Evolutionary conservation across 1,140 invertebrate genomes (phyloP).

Genomic region (Platorchestia sp.): DNA sequence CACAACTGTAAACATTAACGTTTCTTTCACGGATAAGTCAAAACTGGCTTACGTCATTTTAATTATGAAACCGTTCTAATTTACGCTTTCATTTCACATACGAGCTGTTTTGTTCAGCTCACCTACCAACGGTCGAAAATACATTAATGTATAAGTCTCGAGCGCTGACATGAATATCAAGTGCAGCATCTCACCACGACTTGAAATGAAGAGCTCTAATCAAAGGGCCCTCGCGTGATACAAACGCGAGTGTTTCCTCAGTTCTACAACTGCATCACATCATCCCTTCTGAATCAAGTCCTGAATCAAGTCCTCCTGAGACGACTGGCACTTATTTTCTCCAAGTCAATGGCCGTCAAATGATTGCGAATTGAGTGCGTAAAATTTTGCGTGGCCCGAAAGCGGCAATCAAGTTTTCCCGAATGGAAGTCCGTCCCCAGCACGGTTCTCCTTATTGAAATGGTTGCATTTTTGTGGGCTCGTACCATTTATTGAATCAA

Average conservation of each 20-base stretch:
- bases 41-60: not conserved
- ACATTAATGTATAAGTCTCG: not conserved
- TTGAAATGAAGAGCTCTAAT: not conserved
- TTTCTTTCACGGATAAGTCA: too few relatives aligned
- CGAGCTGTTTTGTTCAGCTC: not conserved
- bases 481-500: not conserved
- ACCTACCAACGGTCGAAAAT: not conserved
- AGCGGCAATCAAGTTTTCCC: slow-evolving; percentile 12
- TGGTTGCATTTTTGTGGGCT: not conserved
- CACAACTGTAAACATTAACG: too few relatives aligned
- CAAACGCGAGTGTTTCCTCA: not conserved
- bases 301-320: not conserved
- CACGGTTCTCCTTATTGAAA: not conserved
- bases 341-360: slow-evolving; percentile 23
- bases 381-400: not conserved
- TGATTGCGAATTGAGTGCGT: slow-evolving; percentile 27
- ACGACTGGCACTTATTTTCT: not conserved
- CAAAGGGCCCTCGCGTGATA: not conserved
- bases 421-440: not conserved
- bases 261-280: not conserved
- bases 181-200: not conserved
- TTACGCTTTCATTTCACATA: not conserved
- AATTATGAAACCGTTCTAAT: not conserved
- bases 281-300: not conserved
- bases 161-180: not conserved